These are phyloP conservation scores for Saccopteryx bilineata DNA, from an alignment of 2,113 vertebrate species.

Conservation along the genomic window DNA sequence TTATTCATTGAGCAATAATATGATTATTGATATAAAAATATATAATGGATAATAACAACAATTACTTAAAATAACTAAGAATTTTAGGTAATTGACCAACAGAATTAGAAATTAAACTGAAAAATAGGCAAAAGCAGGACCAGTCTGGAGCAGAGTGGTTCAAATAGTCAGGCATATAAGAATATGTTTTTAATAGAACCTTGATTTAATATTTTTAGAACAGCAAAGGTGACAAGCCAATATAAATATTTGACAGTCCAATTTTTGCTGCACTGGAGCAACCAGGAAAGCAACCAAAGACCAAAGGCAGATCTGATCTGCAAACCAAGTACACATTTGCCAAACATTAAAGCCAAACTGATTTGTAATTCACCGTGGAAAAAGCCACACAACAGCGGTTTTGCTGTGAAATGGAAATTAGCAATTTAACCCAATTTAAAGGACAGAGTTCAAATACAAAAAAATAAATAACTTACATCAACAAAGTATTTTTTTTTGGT, in stretches of 20 bases:
- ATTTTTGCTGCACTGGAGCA: conserved; percentile 83
- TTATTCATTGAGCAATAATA: conserved; percentile 28
- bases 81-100: not conserved
- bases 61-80: conserved; percentile 37
- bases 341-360: conserved; percentile 83
- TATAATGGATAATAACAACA: not conserved
- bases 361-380: conserved; percentile 82
- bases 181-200: conserved; percentile 87
- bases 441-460: conserved; percentile 46
- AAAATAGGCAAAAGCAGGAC: conserved; percentile 70
- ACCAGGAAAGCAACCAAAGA: conserved; percentile 83
- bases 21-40: not conserved
- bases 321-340: conserved; percentile 75
- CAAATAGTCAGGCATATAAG: conserved; percentile 74
- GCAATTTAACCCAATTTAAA: conserved; percentile 67
- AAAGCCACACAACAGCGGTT: conserved; percentile 78
- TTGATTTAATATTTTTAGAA: conserved; percentile 84
- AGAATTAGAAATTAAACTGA: conserved; percentile 72
- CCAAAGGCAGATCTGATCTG: conserved; percentile 80
- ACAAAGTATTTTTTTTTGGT: conserved; percentile 33
- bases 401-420: conserved; percentile 79
- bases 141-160: conserved; percentile 44
- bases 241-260: conserved; percentile 87
- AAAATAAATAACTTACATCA: not conserved
- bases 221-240: conserved; percentile 87